Percentiles rank a stretch among this genome's conserved stretches.
phyloP scores from a whole-genome alignment of 1,140 invertebrate genomes.

The Polypedilum pembai region DNA sequence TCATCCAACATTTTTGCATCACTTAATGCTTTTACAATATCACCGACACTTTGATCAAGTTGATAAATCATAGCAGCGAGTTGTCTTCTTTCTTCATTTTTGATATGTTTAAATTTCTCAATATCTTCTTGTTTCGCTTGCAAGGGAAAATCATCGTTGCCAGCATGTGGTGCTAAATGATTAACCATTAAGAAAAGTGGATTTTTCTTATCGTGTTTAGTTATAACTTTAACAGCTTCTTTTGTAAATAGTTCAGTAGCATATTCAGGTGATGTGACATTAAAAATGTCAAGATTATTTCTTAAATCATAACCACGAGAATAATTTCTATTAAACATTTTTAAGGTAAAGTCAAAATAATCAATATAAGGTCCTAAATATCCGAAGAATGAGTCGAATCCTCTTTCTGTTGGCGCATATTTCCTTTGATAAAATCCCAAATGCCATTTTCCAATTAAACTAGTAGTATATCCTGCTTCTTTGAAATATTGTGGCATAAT shows the following conservation, averaged over 20 bases:
- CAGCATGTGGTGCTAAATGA: too few relatives aligned
- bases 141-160: too few relatives aligned
- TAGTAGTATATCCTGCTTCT: too few relatives aligned
- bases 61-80: conserved; percentile 79
- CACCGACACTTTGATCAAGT: conserved; percentile 75
- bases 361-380: conserved; percentile 77
- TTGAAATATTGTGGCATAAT: too few relatives aligned
- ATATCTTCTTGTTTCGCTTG: too few relatives aligned
- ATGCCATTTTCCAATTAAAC: too few relatives aligned
- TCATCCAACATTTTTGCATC: conserved; percentile 60
- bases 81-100: conserved; percentile 60
- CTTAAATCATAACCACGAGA: too few relatives aligned
- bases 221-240: conserved; percentile 60
- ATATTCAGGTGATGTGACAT: conserved; percentile 54
- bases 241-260: conserved; percentile 70
- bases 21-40: conserved; percentile 62
- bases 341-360: conserved; percentile 65
- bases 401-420: too few relatives aligned
- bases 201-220: conserved; percentile 49
- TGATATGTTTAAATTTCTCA: conserved; percentile 64
- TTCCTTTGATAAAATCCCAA: too few relatives aligned
- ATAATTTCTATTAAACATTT: conserved; percentile 53
- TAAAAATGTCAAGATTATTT: conserved; percentile 54
- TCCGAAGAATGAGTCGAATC: conserved; percentile 80
- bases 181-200: conserved; percentile 80